Evolutionary conservation across 2,113 vertebrate species (phyloP), one percentile per base, ranked within the genome.

Genomic region (Chaetodon trifascialis): DNA sequence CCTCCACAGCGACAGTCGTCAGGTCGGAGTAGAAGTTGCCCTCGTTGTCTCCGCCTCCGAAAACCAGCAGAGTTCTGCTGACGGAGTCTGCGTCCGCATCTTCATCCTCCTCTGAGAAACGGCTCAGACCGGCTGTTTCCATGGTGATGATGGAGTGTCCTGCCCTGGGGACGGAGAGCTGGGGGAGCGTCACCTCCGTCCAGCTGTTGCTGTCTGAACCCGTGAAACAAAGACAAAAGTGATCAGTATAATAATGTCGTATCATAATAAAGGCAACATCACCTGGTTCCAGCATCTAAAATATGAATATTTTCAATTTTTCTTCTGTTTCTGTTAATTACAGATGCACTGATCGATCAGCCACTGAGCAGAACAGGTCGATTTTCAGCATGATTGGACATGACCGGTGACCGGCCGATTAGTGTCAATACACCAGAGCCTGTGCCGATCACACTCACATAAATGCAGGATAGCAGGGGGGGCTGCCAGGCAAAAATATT

Each of bases 131-230:
- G 19, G 51, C 5, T 2, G 63, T 93, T 66, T 89, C 87, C 93
- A 95, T 92, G 55, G 92, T 87, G 77, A 96, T 88, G 90, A 95
- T 91, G 66, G 95, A 94, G 82, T 95, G 95, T n/a, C 95, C 95
- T 4, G 95, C 95, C 60, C 94, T 70, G 21, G 95, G 94, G 21
- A 91, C 51, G 19, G 85, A 86, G 6, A 94, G 87, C 49, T 90
- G 83, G 40, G 93, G 87, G 52, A 92, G 83, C 11, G 73, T 68
- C 83, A 95, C 77, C 69, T 94, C 91, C 7, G 94, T 95, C 96
- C 96, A 96, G 85, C 86, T 91, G 91, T 85, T 94, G 44, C 85
- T 93, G 62, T 95, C 96, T 96, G 86, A 80, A 65, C 46, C 34
- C 14, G 0, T 0, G 4, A 66, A 63, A 90, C 11, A 4, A 23